These are phyloP conservation scores for Dipodomys stephensi DNA, from an alignment of 2,113 vertebrate species.

Conservation along the genomic window DNA sequence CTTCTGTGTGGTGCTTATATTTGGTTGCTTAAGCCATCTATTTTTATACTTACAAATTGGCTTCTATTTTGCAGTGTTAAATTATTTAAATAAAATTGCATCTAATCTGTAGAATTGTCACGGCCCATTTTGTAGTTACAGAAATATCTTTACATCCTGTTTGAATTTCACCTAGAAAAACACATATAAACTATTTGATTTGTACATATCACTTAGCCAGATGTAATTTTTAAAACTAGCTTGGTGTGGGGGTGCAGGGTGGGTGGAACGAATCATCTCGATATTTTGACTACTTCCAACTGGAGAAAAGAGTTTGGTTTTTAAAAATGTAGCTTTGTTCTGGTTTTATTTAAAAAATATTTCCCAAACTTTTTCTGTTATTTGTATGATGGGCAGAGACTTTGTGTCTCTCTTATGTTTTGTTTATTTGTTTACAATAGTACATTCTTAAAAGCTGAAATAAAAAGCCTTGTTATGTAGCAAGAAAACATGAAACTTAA, in stretches of 20 bases:
- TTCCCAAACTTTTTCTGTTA: not conserved
- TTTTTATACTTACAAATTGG: slow-evolving; percentile 84
- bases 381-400: too few species aligned
- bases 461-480: not conserved
- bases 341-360: slow-evolving; percentile 44
- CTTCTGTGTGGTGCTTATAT: slow-evolving; percentile 65
- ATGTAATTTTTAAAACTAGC: slow-evolving; percentile 53
- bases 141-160: slow-evolving; percentile 24
- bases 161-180: slow-evolving; percentile 53
- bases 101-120: slow-evolving; percentile 65
- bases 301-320: slow-evolving; percentile 18
- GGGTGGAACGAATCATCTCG: not conserved
- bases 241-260: too few species aligned
- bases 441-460: slow-evolving; percentile 36
- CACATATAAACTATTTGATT: not conserved
- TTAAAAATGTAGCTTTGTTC: not conserved
- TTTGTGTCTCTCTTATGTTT: too few species aligned
- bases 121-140: slow-evolving; percentile 65
- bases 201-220: not conserved
- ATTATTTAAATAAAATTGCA: slow-evolving; percentile 81
- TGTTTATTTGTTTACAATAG: slow-evolving; percentile 10
- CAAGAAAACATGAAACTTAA: not conserved
- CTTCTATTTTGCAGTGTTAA: slow-evolving; percentile 72
- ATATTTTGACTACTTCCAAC: not conserved
- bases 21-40: slow-evolving; percentile 77